A percentile compares a stretch with the other conserved stretches of the same genome.
phyloP scores from a whole-genome alignment of 30 jellyfish, hydroid and myxozoan species.

The Aurelia sp. region DNA sequence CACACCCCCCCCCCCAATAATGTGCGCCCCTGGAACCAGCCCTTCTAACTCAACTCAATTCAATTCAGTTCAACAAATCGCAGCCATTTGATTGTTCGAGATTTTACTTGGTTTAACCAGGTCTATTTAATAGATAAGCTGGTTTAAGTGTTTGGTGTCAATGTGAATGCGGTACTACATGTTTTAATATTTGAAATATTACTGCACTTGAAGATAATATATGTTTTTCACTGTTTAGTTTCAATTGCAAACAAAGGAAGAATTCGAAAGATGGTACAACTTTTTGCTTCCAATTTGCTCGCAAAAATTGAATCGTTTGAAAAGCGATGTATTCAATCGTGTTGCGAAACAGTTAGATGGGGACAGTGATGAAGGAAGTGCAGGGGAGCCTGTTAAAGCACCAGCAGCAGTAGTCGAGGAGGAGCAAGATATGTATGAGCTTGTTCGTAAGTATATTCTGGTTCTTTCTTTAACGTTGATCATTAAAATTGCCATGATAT shows the following conservation, averaged over 20 bases:
- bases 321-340: slow-evolving; percentile 48
- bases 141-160: too few relatives aligned
- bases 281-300: slow-evolving; percentile 53
- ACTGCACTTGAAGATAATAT: neutral
- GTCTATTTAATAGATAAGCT: too few relatives aligned
- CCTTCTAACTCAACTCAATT: too few relatives aligned
- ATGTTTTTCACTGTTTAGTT: slow-evolving; percentile 33
- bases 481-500: too few relatives aligned
- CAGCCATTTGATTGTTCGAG: too few relatives aligned
- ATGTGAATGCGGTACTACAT: too few relatives aligned
- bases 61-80: too few relatives aligned
- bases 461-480: too few relatives aligned
- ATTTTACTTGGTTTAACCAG: too few relatives aligned
- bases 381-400: slow-evolving; percentile 43
- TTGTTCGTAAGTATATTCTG: slow-evolving; percentile 40
- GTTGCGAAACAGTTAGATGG: slow-evolving; percentile 30
- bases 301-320: slow-evolving; percentile 38
- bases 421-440: slow-evolving; percentile 44
- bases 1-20: too few relatives aligned
- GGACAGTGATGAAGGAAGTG: slow-evolving; percentile 72
- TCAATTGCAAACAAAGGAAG: slow-evolving; percentile 48
- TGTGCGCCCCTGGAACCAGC: too few relatives aligned
- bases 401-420: slow-evolving; percentile 37
- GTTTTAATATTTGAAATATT: neutral
- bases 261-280: slow-evolving; percentile 57